These are phyloP conservation scores for Spea multiplicata DNA, from an alignment of 2,113 vertebrate genomes.

Conservation along the genomic window DNA sequence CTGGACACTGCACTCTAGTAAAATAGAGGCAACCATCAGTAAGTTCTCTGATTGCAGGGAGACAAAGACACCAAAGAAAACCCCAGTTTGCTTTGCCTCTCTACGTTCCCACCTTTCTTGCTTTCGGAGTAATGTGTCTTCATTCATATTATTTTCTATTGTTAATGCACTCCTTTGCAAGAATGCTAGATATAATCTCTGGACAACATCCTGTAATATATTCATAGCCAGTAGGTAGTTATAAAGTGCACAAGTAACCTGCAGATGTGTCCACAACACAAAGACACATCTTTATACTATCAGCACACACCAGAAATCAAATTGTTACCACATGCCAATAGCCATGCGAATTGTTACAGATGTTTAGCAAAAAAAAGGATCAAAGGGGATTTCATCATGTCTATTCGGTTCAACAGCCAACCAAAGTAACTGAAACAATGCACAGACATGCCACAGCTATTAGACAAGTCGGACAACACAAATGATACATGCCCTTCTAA, in stretches of 20 bases:
- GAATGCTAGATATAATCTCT: too few relatives aligned
- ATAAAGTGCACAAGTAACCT: not conserved
- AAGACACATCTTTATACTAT: slow-evolving; percentile 77
- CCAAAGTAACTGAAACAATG: slow-evolving; percentile 56
- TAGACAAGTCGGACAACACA: slow-evolving; percentile 49
- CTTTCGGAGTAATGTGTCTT: too few relatives aligned
- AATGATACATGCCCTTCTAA: slow-evolving; percentile 22
- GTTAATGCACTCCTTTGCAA: too few relatives aligned
- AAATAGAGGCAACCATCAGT: too few relatives aligned
- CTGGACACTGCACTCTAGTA: too few relatives aligned
- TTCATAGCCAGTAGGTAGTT: not conserved
- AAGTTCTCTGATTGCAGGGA: too few relatives aligned
- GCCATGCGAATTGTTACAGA: slow-evolving; percentile 81
- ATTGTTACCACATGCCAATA: slow-evolving; percentile 84
- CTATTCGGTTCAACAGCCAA: slow-evolving; percentile 69
- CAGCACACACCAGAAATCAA: slow-evolving; percentile 70
- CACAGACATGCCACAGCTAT: slow-evolving; percentile 61
- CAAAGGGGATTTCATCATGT: slow-evolving; percentile 72
- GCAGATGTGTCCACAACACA: slow-evolving; percentile 55
- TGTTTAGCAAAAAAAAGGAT: slow-evolving; percentile 72
- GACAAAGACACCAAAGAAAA: too few relatives aligned
- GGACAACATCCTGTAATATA: too few relatives aligned
- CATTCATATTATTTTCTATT: too few relatives aligned
- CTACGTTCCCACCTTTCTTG: too few relatives aligned
- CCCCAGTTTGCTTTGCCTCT: too few relatives aligned